Conservation (phyloP, 2,888 invertebrate species). For the Acleris emargana region DNA sequence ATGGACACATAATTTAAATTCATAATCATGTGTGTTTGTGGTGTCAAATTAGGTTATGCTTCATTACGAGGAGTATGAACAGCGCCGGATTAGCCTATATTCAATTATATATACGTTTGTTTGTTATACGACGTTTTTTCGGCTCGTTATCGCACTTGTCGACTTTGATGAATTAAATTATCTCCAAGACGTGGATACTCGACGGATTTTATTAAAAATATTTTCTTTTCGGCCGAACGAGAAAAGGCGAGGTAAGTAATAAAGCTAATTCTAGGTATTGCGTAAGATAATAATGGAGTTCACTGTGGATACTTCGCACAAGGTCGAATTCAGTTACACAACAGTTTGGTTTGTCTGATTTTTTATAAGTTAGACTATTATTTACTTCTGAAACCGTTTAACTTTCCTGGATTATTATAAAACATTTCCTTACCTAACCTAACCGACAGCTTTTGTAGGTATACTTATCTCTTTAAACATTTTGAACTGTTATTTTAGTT, state of each 20-base stretch:
- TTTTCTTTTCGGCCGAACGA: conserved; percentile 2
- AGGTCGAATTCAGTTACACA: too few relatives aligned
- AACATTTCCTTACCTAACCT: too few relatives aligned
- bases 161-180: conserved; percentile 11
- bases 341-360: too few relatives aligned
- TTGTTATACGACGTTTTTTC: background rate
- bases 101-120: background rate
- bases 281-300: conserved; percentile 10
- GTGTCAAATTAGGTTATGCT: conserved; percentile 35
- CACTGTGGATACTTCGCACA: too few relatives aligned
- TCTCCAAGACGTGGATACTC: conserved; percentile 6
- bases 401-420: too few relatives aligned
- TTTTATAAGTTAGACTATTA: too few relatives aligned
- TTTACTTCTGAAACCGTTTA: too few relatives aligned
- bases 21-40: conserved; percentile 33
- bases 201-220: background rate
- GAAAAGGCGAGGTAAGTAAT: conserved; percentile 4
- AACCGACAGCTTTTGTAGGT: too few relatives aligned
- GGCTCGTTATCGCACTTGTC: conserved; percentile 4
- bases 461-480: too few relatives aligned
- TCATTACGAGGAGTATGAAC: conserved; percentile 32
- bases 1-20: conserved; percentile 35
- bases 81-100: conserved; percentile 9
- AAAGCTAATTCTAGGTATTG: background rate
- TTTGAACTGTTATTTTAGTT: too few relatives aligned